Evolutionary conservation across 2,888 invertebrate genomes (phyloP).

Genomic region (Drosophila setosimentum): DNA sequence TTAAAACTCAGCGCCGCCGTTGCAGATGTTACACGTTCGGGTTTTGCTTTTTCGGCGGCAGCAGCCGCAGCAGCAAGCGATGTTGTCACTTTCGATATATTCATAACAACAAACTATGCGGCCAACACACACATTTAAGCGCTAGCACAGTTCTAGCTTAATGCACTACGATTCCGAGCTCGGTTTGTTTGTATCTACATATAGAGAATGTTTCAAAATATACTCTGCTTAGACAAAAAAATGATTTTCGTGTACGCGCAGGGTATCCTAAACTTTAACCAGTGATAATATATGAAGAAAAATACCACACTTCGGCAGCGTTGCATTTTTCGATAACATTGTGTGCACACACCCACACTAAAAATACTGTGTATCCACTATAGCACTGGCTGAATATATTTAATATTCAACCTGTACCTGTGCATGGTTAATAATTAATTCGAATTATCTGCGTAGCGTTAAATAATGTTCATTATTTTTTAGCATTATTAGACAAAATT

Average conservation of each 20-base stretch:
- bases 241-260: slow-evolving; percentile 75
- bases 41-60: slow-evolving; percentile 82
- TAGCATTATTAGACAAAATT: background rate
- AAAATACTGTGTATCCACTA: slow-evolving; percentile 43
- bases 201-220: slow-evolving; percentile 74
- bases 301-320: slow-evolving; percentile 61
- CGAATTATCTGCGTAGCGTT: background rate
- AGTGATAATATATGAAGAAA: slow-evolving; percentile 67
- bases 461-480: background rate
- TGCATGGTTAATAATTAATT: background rate
- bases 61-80: slow-evolving; percentile 78
- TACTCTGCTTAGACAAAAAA: slow-evolving; percentile 69
- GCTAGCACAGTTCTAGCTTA: slow-evolving; percentile 52
- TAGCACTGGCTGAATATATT: background rate
- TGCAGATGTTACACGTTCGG: slow-evolving; percentile 79
- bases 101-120: slow-evolving; percentile 75
- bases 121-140: slow-evolving; percentile 47
- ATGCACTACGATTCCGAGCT: slow-evolving; percentile 47
- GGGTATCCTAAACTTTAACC: slow-evolving; percentile 66
- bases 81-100: slow-evolving; percentile 81
- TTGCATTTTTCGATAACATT: slow-evolving; percentile 64
- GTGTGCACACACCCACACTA: slow-evolving; percentile 59
- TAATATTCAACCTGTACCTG: slow-evolving; percentile 5
- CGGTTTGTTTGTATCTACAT: slow-evolving; percentile 58
- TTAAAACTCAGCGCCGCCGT: slow-evolving; percentile 64